These are phyloP conservation scores for Hydropsyche betteni DNA, from an alignment of 2,888 invertebrate species.

Conservation along the genomic window DNA sequence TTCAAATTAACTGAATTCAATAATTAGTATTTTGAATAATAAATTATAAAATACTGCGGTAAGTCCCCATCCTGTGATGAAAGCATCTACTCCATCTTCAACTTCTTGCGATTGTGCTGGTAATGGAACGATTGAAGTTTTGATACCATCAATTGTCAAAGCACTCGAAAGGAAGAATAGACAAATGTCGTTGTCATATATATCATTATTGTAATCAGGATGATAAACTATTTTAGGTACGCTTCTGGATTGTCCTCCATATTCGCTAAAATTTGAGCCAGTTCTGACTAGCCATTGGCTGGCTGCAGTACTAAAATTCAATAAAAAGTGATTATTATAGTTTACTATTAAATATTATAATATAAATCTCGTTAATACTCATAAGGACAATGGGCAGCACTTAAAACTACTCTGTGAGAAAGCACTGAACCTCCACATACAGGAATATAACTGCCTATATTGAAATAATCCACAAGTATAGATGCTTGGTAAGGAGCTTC, in stretches of 20 bases:
- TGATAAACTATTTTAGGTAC: neutral
- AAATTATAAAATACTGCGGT: neutral
- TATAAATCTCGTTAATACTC: neutral
- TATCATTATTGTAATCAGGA: neutral
- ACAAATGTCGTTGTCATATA: neutral
- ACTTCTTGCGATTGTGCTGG: slow-evolving; percentile 55
- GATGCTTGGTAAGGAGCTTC: slow-evolving; percentile 1
- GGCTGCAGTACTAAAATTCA: neutral
- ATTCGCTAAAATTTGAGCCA: neutral
- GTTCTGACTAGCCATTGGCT: neutral
- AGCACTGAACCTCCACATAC: neutral
- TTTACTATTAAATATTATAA: neutral
- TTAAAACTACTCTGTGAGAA: neutral
- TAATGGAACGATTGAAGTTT: slow-evolving; percentile 48
- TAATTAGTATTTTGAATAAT: neutral
- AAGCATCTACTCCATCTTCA: slow-evolving; percentile 54
- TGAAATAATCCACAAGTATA: neutral
- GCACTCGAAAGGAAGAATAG: neutral
- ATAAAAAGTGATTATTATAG: neutral
- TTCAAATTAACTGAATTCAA: neutral
- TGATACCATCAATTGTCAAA: neutral
- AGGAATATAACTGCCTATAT: neutral
- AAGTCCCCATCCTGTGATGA: slow-evolving; percentile 19
- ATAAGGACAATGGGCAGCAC: neutral
- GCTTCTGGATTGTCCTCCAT: neutral